Base-by-base conservation (phyloP, 2,888 invertebrate genomes). In the Temnothorax rugatulus region DNA sequence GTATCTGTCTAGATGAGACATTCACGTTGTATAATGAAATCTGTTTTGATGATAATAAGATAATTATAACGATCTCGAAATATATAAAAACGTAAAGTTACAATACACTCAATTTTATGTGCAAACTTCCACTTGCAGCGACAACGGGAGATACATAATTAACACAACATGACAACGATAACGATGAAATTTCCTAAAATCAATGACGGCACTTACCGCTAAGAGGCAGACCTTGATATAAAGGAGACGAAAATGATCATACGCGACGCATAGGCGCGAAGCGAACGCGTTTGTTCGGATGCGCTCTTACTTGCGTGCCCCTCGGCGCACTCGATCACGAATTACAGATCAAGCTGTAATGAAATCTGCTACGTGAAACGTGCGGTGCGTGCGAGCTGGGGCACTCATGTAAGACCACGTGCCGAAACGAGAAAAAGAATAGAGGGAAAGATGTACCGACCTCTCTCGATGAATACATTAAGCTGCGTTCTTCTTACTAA, bases 261-360 rank as follows among this genome's bases (percentile, higher is more conserved):
- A 69, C 66, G 61, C 54, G 54, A 75, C 75, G 74, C 57, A 87
- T 87, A 93, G 91, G 92, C 91, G 92, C 93, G 92, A 92, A 89
- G 92, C 93, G 92, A 89, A 89, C 92, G 92, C 88, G 82, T 87
- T 87, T 90, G 86, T 93, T 94, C 93, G 94, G 93, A 93, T 93
- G 94, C 93, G 94, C 93, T 94, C 94, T 94, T 94, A 94, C 93
- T 92, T 94, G 94, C 91, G 94, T 94, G 94, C 94, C 93, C 93
- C 93, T 93, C 91, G 91, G 91, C 92, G 92, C 92, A 92, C 90
- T 89, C 84, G 81, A 85, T 77, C 83, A 77, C 69, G 74, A 82
- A 21, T 79, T 63, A 74, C 76, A 63, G 64, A 76, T 15, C 38
- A 29, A 73, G 41, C 63, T 29, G 76, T 75, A 64, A 74, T 66